Conservation (phyloP, 1,140 invertebrate genomes). For the Tigriopus japonicus region DNA sequence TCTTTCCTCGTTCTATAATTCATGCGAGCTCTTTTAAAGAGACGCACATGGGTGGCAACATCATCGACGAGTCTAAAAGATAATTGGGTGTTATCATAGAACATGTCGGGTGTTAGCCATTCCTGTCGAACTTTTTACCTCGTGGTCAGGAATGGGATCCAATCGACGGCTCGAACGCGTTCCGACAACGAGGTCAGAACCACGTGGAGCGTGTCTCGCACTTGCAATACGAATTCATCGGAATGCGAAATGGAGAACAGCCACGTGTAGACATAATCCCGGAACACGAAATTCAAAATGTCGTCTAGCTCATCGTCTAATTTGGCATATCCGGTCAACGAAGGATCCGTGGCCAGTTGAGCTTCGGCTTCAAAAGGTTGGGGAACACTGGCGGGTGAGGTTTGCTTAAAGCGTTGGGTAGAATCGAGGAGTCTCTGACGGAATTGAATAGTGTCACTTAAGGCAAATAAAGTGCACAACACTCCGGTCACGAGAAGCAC, state of each 20-base stretch:
- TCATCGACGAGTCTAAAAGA: conserved; percentile 52
- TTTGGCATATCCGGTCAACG: conserved; percentile 40
- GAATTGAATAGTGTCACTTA: no score
- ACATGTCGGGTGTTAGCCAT: no score
- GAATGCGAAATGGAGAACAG: conserved; percentile 29
- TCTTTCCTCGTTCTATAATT: conserved; percentile 33
- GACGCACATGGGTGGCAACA: conserved; percentile 61
- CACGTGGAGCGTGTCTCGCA: conserved; percentile 16
- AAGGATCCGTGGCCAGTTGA: background rate
- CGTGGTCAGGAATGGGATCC: conserved; percentile 67
- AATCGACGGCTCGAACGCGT: conserved; percentile 69
- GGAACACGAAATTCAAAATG: conserved; percentile 48
- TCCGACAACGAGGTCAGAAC: conserved; percentile 15
- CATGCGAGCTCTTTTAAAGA: conserved; percentile 53
- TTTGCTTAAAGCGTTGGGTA: no score
- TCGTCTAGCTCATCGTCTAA: conserved; percentile 51
- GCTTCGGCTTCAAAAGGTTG: no score
- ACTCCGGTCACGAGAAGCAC: no score
- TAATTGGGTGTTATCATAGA: no score
- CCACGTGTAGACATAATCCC: conserved; percentile 62
- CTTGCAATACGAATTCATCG: conserved; percentile 11
- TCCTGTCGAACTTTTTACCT: no score
- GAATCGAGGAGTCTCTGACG: no score
- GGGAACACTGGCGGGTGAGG: no score
- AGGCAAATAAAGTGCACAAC: no score